Evolutionary conservation across 2,797 vertebrate species (phyloP), one percentile per base, ranked within the genome.

Genomic region (Myotis vivesi): DNA sequence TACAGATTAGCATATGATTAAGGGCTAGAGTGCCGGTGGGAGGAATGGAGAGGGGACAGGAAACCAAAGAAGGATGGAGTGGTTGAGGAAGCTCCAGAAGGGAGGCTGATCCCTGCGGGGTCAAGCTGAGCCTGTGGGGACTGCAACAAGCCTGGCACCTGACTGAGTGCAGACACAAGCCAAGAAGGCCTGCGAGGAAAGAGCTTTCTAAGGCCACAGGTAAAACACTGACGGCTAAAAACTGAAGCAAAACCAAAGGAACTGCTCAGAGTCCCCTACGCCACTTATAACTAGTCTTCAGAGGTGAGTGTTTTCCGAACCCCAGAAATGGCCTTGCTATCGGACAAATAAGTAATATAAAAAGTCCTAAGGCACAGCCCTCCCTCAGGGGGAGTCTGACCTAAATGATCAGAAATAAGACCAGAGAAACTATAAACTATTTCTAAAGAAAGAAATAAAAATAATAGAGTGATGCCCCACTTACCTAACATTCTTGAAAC

Each of bases 181-280:
- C 64, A 64, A 69, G 25, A 64, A 89, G 23, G 17, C 33, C n/a
- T 11, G 33, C 12, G n/a, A 68, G 53, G 28, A 28, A 38, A 62
- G 4, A 79, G 75, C 51, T 88, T 66, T 66, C 86, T 71, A 55
- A 33, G 38, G 36, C 68, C 75, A 17, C 9, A 59, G 25, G 57
- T 30, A 30, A 59, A 55, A 91, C 62, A 80, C 25, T 66, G 22
- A 75, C 55, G 12, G 53, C 68, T 81, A 73, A 28, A 72, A 92
- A 85, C 25, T 25, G 33, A 83, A 83, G 91, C 79, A 84, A 90
- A 83, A 80, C 33, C 72, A 44, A 73, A 83, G 87, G 62, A 83
- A 72, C 28, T 57, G 62, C n/a, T 77, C 38, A 44, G 41, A 66
- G 13, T 28, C 41, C 6, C 17, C n/a, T 44, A 73, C 68, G 15